These are phyloP conservation scores for Nephrotoma appendiculata DNA, from an alignment of 2,888 invertebrate genomes.

Conservation along the genomic window DNA sequence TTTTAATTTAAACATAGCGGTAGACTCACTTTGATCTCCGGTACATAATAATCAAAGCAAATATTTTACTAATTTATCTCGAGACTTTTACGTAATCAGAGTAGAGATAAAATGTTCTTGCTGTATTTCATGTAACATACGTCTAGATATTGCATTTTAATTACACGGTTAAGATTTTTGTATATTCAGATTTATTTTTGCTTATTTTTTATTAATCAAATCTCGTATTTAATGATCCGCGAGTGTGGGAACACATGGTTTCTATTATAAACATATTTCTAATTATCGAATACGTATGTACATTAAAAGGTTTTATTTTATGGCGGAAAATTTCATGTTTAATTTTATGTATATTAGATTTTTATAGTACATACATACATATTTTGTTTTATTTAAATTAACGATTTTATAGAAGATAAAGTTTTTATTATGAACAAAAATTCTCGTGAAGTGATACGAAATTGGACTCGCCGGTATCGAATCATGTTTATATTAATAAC, in stretches of 20 bases:
- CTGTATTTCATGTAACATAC: not conserved
- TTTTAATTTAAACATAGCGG: not conserved
- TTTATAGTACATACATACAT: not conserved
- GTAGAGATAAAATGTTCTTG: not conserved
- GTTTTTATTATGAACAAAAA: not conserved
- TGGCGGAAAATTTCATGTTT: not conserved
- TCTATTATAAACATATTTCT: not conserved
- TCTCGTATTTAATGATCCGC: not conserved
- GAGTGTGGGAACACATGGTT: not conserved
- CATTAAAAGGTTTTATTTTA: not conserved
- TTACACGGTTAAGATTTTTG: not conserved
- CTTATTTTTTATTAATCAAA: not conserved
- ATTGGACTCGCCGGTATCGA: not conserved
- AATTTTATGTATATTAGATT: not conserved
- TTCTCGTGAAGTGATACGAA: not conserved
- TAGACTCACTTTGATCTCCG: not conserved
- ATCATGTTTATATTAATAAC: not conserved
- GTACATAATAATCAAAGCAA: not conserved
- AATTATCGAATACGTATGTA: not conserved
- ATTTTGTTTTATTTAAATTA: not conserved
- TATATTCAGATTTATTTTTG: not conserved
- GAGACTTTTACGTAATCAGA: not conserved
- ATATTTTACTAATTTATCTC: not conserved
- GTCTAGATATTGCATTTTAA: not conserved
- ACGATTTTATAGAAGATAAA: not conserved